Evolutionary conservation across 2,113 vertebrate species (phyloP), one percentile per base, ranked within the genome.

Genomic region (Cephalophus harveyi): DNA sequence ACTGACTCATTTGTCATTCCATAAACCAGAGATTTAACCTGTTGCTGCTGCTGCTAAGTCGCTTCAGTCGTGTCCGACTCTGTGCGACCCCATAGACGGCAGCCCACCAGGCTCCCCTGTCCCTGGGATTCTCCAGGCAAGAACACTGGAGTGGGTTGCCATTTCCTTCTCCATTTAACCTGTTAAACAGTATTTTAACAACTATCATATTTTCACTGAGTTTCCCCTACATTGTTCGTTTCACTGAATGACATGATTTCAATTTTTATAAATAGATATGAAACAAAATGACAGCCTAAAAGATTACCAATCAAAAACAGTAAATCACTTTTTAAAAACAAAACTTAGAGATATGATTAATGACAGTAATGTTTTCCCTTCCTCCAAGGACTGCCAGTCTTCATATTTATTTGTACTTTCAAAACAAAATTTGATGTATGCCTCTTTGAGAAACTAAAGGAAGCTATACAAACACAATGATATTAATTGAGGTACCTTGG

Each of bases 391-490:
- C 67, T 85, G 57, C n/a, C 54, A 94, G 74, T 62, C 48, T 90
- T 94, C 10, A 16, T 86, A 28, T 50, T 64, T 86, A 81, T 64
- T 60, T 83, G 12, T 74, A 82, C 90, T 83, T 94, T 83, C 50
- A 62, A 79, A 94, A 52, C 46, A 93, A 48, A 2, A 1, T 91
- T 83, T 89, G 64, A 57, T 59, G 13, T n/a, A 64, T 36, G 76
- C 33, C 30, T 90, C 78, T 55, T 76, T 93, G 89, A 89, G 87
- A 96, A 95, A 87, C 57, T 78, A 90, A 91, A 36, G 89, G 57
- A 95, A 95, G 62, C 46, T 55, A 15, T 87, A 88, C 86, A 88
- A 91, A 82, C 36, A 52, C 4, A 87, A 40, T 74, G 30, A 25
- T 28, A 36, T 23, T 57, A 86, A 74, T 64, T 7, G 54, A 71